Base-by-base conservation (phyloP, 2,113 vertebrate genomes). In the Platanista minor region DNA sequence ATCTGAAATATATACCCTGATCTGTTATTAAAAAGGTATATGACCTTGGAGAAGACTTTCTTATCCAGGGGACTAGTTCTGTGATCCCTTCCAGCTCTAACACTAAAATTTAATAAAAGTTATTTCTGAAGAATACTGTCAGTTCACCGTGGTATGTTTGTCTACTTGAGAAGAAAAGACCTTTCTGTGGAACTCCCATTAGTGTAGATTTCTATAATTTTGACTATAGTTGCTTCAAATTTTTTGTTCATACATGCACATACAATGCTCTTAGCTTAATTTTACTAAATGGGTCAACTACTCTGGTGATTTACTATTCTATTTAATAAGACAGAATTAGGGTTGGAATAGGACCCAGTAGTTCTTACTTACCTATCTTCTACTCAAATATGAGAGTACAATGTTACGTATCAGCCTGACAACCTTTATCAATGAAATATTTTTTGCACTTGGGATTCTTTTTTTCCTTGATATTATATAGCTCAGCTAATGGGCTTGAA, bases 151-250 rank as follows among this genome's bases (percentile, higher is more conserved):
- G 17, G 6, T 75, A 17, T 57, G 5, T 64, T 84, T 71, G 18
- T 64, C 36, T 87, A 29, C 81, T 86, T 86, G 36, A 71, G 36
- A 83, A 36, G 54, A 74, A 52, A 87, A 27, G 17, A 49, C 25
- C 46, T n/a, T 87, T 87, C 67, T 91, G 41, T 91, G 62, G 20
- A 62, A 71, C 52, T 64, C 15, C 25, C 46, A 82, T 62, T 57
- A 94, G 11, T 33, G 8, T 87, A 61, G n/a, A 94, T 87, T 91
- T 83, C 54, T 87, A 64, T 94, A 66, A 90, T 72, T 96, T 85
- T 43, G 57, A 46, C 49, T 96, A 71, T 92, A 15, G 10, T 41
- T 82, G 62, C 21, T 94, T 67, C 54, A 78, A 64, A 94, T 78
- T 41, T 82, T 83, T 83, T 87, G 11, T 94, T 83, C 67, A 72